Percentiles rank a stretch among this genome's conserved stretches.
Conservation (phyloP, 2,113 vertebrate species). For the Poeciliopsis occidentalis region DNA sequence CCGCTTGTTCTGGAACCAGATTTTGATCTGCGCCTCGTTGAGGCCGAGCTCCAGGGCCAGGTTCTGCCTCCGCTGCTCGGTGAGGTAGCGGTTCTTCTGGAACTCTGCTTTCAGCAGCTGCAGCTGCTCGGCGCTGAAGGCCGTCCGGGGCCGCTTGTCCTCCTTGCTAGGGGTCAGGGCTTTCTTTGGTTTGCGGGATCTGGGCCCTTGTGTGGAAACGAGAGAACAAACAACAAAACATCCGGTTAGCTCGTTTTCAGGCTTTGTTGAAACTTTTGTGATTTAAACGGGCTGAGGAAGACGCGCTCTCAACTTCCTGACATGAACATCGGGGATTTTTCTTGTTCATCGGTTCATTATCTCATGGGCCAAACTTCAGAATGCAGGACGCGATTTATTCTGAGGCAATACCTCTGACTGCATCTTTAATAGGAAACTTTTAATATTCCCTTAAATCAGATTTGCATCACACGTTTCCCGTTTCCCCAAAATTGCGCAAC, state of each 20-base stretch:
- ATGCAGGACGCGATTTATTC: too few species aligned
- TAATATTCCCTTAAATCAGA: too few species aligned
- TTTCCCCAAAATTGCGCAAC: too few species aligned
- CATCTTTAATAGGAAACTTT: too few species aligned
- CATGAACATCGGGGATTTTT: too few species aligned
- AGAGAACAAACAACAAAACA: neutral
- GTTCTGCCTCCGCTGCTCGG: slow-evolving; percentile 86
- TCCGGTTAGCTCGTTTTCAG: neutral
- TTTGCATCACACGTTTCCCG: too few species aligned
- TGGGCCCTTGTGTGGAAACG: slow-evolving; percentile 77
- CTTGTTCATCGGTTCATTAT: too few species aligned
- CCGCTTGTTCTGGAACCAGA: slow-evolving; percentile 95
- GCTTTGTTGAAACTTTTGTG: too few species aligned
- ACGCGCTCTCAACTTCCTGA: too few species aligned
- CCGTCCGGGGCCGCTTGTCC: slow-evolving; percentile 90
- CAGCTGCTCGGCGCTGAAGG: slow-evolving; percentile 89
- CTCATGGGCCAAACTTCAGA: too few species aligned
- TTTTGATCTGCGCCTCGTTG: slow-evolving; percentile 93
- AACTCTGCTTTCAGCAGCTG: slow-evolving; percentile 88
- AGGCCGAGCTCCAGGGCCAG: slow-evolving; percentile 88
- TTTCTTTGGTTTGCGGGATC: slow-evolving; percentile 90
- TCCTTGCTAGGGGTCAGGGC: slow-evolving; percentile 70
- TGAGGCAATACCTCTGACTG: too few species aligned
- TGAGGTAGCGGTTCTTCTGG: slow-evolving; percentile 90
- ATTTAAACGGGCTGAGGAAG: too few species aligned